Conservation (phyloP, 2,797 vertebrate species). For the Xenentodon cancila region DNA sequence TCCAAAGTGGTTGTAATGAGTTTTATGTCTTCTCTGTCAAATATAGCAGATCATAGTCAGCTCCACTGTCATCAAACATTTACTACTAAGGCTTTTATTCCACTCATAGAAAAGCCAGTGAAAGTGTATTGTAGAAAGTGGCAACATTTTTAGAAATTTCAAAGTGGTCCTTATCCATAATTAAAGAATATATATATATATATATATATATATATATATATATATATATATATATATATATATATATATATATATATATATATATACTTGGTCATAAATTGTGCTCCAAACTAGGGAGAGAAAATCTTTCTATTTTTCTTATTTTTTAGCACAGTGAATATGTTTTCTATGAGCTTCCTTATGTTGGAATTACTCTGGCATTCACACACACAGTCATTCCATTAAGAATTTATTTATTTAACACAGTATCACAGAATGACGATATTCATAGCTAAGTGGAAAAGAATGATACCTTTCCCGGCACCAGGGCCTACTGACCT, state of each 20-base stretch:
- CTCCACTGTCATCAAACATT: constrained; percentile 70
- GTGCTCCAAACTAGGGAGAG: neutral
- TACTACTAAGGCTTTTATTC: constrained; percentile 61
- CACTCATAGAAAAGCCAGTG: constrained; percentile 47
- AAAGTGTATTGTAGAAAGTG: constrained; percentile 41
- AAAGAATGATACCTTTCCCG: constrained; percentile 64
- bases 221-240: constrained; percentile 28
- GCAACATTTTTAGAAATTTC: constrained; percentile 54
- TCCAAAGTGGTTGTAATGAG: constrained; percentile 60
- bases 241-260: neutral
- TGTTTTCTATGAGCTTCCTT: neutral
- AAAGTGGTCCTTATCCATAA: constrained; percentile 42
- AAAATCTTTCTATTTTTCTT: too few relatives aligned
- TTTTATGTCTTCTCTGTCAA: constrained; percentile 28
- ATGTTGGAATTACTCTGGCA: constrained; percentile 1
- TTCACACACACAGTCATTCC: neutral
- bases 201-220: constrained; percentile 26
- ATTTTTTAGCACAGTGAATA: too few relatives aligned
- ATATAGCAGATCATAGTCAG: constrained; percentile 33
- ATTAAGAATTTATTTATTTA: constrained; percentile 30
- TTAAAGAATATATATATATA: neutral
- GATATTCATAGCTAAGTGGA: constrained; percentile 45
- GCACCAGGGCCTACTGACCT: constrained; percentile 65
- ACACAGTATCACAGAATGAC: constrained; percentile 27
- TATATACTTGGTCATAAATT: neutral